Evolutionary conservation across 2,888 invertebrate genomes (phyloP).

Genomic region (Cataglyphis livida): DNA sequence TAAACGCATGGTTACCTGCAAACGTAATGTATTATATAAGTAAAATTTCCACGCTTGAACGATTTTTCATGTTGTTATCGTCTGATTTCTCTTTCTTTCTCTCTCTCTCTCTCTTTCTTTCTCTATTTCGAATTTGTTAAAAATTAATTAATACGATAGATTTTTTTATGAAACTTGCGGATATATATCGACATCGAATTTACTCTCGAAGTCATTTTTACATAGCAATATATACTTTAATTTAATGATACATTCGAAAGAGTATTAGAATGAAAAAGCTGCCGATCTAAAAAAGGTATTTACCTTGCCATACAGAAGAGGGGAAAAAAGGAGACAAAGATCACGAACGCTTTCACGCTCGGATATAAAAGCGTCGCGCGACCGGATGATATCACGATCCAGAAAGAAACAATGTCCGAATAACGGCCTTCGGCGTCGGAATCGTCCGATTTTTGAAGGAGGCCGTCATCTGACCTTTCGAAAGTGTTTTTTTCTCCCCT

Average conservation of each 20-base stretch:
- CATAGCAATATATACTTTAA: neutral
- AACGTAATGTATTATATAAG: neutral
- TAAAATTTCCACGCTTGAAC: neutral
- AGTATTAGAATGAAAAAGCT: neutral
- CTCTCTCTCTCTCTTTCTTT: neutral
- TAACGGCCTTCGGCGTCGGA: slow-evolving; percentile 36
- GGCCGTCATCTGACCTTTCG: slow-evolving; percentile 79
- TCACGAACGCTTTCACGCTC: slow-evolving; percentile 36
- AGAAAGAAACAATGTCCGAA: slow-evolving; percentile 36
- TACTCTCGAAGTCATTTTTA: neutral
- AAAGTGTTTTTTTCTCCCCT: slow-evolving; percentile 70
- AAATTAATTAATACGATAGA: neutral
- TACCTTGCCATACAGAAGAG: neutral
- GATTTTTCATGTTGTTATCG: neutral
- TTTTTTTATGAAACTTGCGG: neutral
- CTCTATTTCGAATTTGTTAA: neutral
- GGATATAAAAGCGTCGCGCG: neutral
- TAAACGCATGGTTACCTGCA: neutral
- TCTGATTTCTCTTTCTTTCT: neutral
- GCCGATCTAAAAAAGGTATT: neutral
- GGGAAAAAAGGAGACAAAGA: neutral
- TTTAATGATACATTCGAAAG: neutral
- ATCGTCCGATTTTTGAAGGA: slow-evolving; percentile 77
- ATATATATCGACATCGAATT: neutral
- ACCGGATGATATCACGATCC: slow-evolving; percentile 37